These are phyloP conservation scores for Stigmatopora argus DNA, from an alignment of 2,113 vertebrate species.

Conservation along the genomic window DNA sequence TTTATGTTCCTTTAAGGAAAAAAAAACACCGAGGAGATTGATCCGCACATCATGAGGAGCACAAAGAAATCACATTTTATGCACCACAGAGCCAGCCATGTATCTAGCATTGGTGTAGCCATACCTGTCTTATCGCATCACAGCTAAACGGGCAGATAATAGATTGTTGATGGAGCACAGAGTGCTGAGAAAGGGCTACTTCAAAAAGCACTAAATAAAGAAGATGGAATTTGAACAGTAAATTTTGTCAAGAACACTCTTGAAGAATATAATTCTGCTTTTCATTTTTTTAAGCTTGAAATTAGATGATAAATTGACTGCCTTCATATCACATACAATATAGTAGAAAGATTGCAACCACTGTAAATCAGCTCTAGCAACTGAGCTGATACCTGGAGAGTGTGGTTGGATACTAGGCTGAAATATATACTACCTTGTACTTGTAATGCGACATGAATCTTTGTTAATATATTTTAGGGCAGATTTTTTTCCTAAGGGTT, in stretches of 20 bases:
- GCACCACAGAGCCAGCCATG: slow-evolving; percentile 39
- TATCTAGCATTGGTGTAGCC: slow-evolving; percentile 52
- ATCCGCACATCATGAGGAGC: slow-evolving; percentile 52
- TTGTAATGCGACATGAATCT: background rate
- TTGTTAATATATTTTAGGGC: background rate
- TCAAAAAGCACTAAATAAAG: slow-evolving; percentile 21
- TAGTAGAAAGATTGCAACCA: background rate
- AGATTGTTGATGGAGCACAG: slow-evolving; percentile 20
- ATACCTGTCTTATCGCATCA: slow-evolving; percentile 61
- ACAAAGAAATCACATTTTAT: slow-evolving; percentile 58
- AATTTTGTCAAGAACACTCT: background rate
- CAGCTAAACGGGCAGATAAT: slow-evolving; percentile 47
- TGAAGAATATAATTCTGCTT: background rate
- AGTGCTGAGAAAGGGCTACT: slow-evolving; percentile 11
- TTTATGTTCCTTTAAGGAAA: slow-evolving; percentile 61
- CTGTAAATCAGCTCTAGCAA: background rate
- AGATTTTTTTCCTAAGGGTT: too few species aligned
- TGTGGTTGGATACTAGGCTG: background rate
- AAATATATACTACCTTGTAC: background rate
- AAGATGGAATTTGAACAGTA: slow-evolving; percentile 8
- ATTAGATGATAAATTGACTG: background rate
- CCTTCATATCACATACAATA: background rate
- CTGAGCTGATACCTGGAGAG: background rate
- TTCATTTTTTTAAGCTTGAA: background rate
- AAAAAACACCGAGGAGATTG: slow-evolving; percentile 59